These are phyloP conservation scores for Unio pictorum DNA, from an alignment of 2,888 invertebrate species.

Conservation along the genomic window DNA sequence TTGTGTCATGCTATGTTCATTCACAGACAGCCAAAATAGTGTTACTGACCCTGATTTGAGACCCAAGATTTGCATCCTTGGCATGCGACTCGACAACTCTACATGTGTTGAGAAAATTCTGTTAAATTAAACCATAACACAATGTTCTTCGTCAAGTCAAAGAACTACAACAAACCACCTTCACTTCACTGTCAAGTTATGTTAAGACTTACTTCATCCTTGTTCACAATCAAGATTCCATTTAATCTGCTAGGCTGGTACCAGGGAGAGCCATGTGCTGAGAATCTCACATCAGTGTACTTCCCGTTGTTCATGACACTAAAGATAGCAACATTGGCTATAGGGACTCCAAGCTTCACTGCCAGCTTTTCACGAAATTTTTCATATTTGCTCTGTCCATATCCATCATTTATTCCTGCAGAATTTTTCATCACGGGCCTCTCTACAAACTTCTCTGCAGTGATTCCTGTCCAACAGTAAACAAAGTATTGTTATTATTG, in stretches of 20 bases:
- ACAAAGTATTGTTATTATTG: background rate
- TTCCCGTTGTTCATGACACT: conserved; percentile 92
- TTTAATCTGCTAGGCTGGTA: conserved; percentile 95
- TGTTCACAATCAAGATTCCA: conserved; percentile 81
- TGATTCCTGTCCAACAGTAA: conserved; percentile 78
- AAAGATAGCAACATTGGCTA: conserved; percentile 93
- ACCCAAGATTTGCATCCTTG: too few relatives aligned
- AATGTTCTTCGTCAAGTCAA: too few relatives aligned
- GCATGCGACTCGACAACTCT: too few relatives aligned
- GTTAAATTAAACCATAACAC: too few relatives aligned
- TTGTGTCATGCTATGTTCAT: too few relatives aligned
- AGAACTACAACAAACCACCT: too few relatives aligned
- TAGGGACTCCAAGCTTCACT: conserved; percentile 85
- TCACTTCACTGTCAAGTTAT: too few relatives aligned
- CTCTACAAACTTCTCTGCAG: conserved; percentile 93
- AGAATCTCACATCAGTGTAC: conserved; percentile 89
- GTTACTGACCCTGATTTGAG: too few relatives aligned
- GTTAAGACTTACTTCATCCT: conserved; percentile 46
- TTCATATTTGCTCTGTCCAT: conserved; percentile 84
- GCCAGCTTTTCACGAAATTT: conserved; percentile 91
- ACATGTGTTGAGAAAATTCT: too few relatives aligned
- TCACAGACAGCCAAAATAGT: too few relatives aligned
- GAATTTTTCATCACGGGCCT: conserved; percentile 27
- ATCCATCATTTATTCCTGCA: conserved; percentile 5
- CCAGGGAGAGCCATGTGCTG: conserved; percentile 96